Evolutionary conservation across 2,888 invertebrate genomes (phyloP).

Genomic region (Pristionchus fissidentatus): DNA sequence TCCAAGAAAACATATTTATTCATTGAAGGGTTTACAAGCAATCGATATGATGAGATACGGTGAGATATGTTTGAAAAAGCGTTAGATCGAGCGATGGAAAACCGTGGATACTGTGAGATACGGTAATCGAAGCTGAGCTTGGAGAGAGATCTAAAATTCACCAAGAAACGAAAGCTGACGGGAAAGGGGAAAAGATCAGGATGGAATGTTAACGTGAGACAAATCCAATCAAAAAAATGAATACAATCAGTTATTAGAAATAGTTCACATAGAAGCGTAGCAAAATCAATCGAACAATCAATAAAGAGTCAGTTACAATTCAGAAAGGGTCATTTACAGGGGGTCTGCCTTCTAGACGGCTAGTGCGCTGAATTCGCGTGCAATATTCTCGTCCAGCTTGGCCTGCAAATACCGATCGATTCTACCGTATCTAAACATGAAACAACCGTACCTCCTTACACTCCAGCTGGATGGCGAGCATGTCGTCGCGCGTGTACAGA

Average conservation of each 20-base stretch:
- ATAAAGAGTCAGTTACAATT: neutral
- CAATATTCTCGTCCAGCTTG: neutral
- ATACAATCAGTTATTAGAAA: neutral
- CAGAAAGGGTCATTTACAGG: no score
- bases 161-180: neutral
- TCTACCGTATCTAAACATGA: neutral
- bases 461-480: neutral
- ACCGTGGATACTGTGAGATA: neutral
- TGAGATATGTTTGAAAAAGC: neutral
- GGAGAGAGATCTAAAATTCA: neutral
- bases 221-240: neutral
- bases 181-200: neutral
- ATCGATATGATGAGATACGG: neutral
- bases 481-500: conserved; percentile 7
- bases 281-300: neutral
- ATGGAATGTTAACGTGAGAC: neutral
- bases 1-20: neutral
- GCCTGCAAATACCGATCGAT: neutral
- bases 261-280: no score
- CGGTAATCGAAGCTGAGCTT: neutral
- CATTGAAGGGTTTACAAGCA: neutral
- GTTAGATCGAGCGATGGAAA: neutral
- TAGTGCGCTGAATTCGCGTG: neutral
- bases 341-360: neutral
- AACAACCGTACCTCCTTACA: neutral